Evolutionary conservation across 2,888 invertebrate genomes (phyloP).

Genomic region (Nomada ruficornis): DNA sequence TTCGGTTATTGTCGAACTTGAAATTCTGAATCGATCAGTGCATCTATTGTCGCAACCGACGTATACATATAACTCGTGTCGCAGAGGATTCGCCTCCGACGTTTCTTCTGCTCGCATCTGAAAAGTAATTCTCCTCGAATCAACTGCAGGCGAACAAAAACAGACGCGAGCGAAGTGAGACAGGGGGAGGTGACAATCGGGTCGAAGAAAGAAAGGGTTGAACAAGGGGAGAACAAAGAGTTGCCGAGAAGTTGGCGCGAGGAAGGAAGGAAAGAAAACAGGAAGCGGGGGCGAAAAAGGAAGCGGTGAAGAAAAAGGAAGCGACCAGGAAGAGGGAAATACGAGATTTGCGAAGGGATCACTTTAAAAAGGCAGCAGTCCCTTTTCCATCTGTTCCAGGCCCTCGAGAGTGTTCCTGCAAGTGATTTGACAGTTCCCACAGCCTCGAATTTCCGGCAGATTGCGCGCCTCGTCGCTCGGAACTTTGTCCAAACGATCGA

Average conservation of each 20-base stretch:
- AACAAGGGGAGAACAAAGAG: background rate
- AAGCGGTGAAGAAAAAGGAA: background rate
- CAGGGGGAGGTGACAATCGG: background rate
- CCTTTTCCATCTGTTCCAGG: slow-evolving; percentile 22
- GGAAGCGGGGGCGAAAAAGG: background rate
- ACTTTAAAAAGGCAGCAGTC: slow-evolving; percentile 47
- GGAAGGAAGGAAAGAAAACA: background rate
- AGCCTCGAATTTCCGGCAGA: slow-evolving; percentile 28
- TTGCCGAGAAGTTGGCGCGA: too few relatives aligned
- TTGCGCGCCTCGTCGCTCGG: slow-evolving; percentile 27
- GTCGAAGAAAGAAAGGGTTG: background rate
- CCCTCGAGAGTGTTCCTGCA: slow-evolving; percentile 32
- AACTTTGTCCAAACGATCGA: slow-evolving; percentile 35
- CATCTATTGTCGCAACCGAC: slow-evolving; percentile 31
- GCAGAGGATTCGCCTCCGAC: slow-evolving; percentile 41
- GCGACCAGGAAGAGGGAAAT: background rate
- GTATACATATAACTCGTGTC: slow-evolving; percentile 25
- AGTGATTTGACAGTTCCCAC: slow-evolving; percentile 44
- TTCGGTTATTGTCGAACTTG: too few relatives aligned
- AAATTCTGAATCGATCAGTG: background rate
- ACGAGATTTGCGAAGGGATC: slow-evolving; percentile 46
- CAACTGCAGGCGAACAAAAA: slow-evolving; percentile 51
- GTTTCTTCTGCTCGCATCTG: slow-evolving; percentile 54
- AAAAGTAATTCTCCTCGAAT: slow-evolving; percentile 63
- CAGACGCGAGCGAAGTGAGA: background rate